A percentile compares a stretch with the other conserved stretches of the same genome.
These are phyloP conservation scores for Prionchulus punctatus DNA, from an alignment of 2,888 invertebrate species.

Conservation along the genomic window DNA sequence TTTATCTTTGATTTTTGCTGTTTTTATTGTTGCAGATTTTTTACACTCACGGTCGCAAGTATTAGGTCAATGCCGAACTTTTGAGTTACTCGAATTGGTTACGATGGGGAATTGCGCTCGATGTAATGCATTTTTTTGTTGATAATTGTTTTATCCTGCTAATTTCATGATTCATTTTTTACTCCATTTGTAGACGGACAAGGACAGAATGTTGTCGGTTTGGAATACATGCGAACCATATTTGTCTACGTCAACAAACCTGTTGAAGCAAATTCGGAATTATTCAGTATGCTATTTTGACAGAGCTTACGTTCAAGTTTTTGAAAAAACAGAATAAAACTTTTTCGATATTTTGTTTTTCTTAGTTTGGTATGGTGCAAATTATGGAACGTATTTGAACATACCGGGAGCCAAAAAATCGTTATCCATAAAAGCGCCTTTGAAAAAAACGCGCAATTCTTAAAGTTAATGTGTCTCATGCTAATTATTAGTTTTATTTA, in stretches of 20 bases:
- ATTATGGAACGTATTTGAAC: not conserved
- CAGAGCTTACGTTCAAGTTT: too few relatives aligned
- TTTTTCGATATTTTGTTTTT: too few relatives aligned
- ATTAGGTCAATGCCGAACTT: not conserved
- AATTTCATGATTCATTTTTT: too few relatives aligned
- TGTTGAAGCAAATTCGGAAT: not conserved
- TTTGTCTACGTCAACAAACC: not conserved
- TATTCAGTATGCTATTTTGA: too few relatives aligned
- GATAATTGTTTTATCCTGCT: too few relatives aligned
- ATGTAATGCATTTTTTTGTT: too few relatives aligned
- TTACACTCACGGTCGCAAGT: not conserved
- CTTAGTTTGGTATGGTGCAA: not conserved
- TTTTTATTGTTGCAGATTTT: not conserved
- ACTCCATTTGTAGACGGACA: not conserved
- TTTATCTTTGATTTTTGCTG: too few relatives aligned
- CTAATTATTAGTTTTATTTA: too few relatives aligned
- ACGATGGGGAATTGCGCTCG: conserved; percentile 1
- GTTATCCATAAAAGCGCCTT: too few relatives aligned
- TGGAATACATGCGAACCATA: not conserved
- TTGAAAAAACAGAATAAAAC: too few relatives aligned
- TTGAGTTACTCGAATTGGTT: not conserved
- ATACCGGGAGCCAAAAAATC: not conserved
- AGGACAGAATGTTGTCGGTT: conserved; percentile 1
- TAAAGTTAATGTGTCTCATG: too few relatives aligned
- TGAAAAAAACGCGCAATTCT: too few relatives aligned